Evolutionary conservation across 2,797 vertebrate species (phyloP).

Genomic region (Pangasius macronema): DNA sequence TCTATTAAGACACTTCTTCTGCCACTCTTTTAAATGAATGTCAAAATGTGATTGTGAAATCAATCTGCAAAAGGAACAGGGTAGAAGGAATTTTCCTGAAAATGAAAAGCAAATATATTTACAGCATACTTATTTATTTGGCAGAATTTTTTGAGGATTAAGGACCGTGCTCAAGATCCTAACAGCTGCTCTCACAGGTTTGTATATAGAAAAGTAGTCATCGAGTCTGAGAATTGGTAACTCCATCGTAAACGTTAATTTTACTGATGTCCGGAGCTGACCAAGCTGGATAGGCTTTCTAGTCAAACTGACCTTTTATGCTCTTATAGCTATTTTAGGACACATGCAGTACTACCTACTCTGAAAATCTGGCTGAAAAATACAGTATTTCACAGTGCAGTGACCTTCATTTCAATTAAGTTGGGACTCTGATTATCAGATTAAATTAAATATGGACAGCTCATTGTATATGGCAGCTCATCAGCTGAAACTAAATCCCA

Average conservation of each 20-base stretch:
- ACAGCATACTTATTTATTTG: neutral
- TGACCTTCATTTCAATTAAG: constrained; percentile 32
- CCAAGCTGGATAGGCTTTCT: neutral
- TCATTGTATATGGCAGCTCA: neutral
- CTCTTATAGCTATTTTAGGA: neutral
- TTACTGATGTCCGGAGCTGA: too few relatives aligned
- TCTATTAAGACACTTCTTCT: neutral
- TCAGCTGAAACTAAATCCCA: neutral
- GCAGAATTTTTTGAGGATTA: neutral
- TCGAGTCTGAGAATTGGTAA: too few relatives aligned
- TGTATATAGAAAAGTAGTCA: too few relatives aligned
- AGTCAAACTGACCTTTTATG: neutral
- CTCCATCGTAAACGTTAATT: too few relatives aligned
- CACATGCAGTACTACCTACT: neutral
- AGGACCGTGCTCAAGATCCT: neutral
- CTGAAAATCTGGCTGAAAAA: neutral
- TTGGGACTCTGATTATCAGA: neutral
- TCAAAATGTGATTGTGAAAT: neutral
- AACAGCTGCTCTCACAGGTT: neutral
- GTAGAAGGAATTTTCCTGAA: neutral
- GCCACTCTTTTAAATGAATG: neutral
- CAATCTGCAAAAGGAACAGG: neutral
- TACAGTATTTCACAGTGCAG: neutral
- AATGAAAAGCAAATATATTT: neutral
- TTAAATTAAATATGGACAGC: neutral